These are phyloP conservation scores for Polypedilum vanderplanki DNA, from an alignment of 1,140 invertebrate species.

Conservation along the genomic window DNA sequence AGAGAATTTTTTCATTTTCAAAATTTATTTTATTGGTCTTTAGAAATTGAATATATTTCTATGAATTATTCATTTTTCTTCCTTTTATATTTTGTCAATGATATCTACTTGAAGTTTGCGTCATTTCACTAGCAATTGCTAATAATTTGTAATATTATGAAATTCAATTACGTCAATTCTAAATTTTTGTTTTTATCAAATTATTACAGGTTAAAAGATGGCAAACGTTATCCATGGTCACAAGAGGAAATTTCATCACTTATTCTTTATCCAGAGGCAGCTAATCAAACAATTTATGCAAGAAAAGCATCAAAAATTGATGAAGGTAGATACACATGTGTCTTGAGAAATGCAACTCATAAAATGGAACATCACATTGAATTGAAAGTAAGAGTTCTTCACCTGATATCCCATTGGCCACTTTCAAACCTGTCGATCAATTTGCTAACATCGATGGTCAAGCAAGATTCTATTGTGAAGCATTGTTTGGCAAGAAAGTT, in stretches of 20 bases:
- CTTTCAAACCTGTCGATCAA: constrained; percentile 50
- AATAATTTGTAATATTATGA: too few relatives aligned
- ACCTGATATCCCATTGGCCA: constrained; percentile 49
- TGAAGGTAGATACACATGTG: constrained; percentile 64
- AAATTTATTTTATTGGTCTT: too few relatives aligned
- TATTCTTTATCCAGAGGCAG: constrained; percentile 66
- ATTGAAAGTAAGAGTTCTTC: constrained; percentile 51
- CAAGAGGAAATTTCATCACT: constrained; percentile 53
- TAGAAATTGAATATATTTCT: too few relatives aligned
- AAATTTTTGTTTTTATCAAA: too few relatives aligned
- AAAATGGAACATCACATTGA: constrained; percentile 55
- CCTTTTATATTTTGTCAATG: too few relatives aligned
- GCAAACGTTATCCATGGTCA: constrained; percentile 66
- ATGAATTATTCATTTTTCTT: too few relatives aligned
- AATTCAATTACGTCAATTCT: too few relatives aligned
- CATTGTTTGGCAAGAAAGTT: constrained; percentile 55
- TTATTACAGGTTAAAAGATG: constrained; percentile 69
- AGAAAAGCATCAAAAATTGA: constrained; percentile 53
- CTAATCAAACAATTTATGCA: constrained; percentile 72
- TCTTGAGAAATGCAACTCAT: constrained; percentile 61
- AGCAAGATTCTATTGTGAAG: constrained; percentile 64
- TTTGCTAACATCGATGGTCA: constrained; percentile 50
- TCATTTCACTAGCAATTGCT: too few relatives aligned
- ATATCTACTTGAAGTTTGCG: too few relatives aligned
- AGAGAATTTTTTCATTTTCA: too few relatives aligned